phyloP scores from a whole-genome alignment of 2,888 invertebrate genomes.

The Microctonus brassicae region DNA sequence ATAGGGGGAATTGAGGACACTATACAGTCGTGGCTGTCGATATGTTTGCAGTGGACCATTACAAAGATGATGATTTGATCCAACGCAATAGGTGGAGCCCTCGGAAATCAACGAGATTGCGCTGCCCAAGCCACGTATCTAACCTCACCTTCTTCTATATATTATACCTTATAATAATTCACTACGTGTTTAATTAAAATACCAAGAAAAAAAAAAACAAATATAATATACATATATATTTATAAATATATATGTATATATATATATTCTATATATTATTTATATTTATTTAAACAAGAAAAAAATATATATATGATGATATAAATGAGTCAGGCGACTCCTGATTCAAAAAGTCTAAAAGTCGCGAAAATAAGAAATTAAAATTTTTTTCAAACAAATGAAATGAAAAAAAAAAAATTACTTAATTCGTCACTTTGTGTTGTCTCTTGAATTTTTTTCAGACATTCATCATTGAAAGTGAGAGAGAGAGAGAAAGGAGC shows the following conservation, averaged over 20 bases:
- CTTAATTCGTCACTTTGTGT: neutral
- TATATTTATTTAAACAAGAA: neutral
- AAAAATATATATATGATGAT: conserved; percentile 49
- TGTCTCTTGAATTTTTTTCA: conserved; percentile 37
- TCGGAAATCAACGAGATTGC: conserved; percentile 66
- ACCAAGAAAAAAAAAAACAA: neutral
- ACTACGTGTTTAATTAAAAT: conserved; percentile 33
- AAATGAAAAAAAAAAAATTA: neutral
- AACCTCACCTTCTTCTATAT: conserved; percentile 70
- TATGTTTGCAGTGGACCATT: conserved; percentile 70
- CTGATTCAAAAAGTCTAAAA: conserved; percentile 15
- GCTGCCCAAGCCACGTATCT: conserved; percentile 70
- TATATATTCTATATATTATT: neutral
- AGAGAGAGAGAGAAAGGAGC: neutral
- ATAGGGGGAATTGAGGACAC: conserved; percentile 41
- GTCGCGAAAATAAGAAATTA: neutral
- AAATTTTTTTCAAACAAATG: neutral
- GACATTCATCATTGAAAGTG: neutral
- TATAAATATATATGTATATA: conserved; percentile 33
- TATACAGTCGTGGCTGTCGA: conserved; percentile 69
- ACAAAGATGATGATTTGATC: conserved; percentile 68
- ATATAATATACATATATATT: conserved; percentile 28
- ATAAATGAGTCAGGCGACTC: conserved; percentile 43
- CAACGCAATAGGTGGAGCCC: conserved; percentile 70
- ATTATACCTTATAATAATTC: conserved; percentile 46